phyloP scores from a whole-genome alignment of 92 coral and sea anemone genomes.

The Epizoanthus ramosus region DNA sequence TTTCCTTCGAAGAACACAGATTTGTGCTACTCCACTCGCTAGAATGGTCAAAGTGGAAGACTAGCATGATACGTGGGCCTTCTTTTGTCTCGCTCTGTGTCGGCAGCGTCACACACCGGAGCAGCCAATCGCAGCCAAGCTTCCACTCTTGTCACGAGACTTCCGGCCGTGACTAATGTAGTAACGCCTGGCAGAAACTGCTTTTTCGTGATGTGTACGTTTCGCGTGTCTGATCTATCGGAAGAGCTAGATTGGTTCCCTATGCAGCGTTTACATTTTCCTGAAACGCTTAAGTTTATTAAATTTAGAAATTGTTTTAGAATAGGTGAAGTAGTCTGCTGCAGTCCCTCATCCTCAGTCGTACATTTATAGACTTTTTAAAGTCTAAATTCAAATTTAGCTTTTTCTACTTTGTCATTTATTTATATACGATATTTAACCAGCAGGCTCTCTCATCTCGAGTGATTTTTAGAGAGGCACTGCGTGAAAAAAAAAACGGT shows the following conservation, averaged over 20 bases:
- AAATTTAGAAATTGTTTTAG: too few relatives aligned
- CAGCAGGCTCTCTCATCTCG: too few relatives aligned
- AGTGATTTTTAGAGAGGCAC: too few relatives aligned
- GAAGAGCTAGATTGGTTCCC: background rate
- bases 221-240: background rate
- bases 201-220: background rate
- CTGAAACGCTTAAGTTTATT: too few relatives aligned
- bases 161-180: conserved; percentile 32
- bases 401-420: too few relatives aligned
- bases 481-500: too few relatives aligned
- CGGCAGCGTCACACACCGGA: conserved; percentile 33
- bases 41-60: conserved; percentile 32
- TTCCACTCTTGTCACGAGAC: conserved; percentile 34
- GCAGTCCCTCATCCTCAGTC: too few relatives aligned
- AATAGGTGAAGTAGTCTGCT: too few relatives aligned
- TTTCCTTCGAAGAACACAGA: conserved; percentile 30
- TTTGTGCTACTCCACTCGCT: conserved; percentile 23
- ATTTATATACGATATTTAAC: too few relatives aligned
- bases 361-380: too few relatives aligned
- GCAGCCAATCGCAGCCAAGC: conserved; percentile 65
- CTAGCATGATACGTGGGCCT: conserved; percentile 10
- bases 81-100: conserved; percentile 22
- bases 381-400: too few relatives aligned
- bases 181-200: conserved; percentile 32
- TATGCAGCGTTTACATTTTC: background rate